These are phyloP conservation scores for Mystacornis crossleyi DNA, from an alignment of 2,113 vertebrate species.

Conservation along the genomic window DNA sequence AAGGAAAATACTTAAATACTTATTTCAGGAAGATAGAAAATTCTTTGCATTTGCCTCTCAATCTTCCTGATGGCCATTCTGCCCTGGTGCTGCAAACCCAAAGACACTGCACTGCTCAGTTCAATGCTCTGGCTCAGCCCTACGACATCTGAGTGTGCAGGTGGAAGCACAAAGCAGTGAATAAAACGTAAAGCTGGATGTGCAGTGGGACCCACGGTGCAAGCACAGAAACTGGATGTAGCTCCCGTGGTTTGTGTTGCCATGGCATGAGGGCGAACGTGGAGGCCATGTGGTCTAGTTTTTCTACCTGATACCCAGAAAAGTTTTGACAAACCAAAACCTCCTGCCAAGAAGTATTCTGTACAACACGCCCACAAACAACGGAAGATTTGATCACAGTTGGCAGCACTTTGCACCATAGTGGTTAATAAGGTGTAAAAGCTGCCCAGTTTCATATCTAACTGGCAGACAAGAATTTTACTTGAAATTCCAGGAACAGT, in stretches of 20 bases:
- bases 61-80: not conserved
- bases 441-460: not conserved
- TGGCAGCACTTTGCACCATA: not conserved
- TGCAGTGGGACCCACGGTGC: not conserved
- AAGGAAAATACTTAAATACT: not conserved
- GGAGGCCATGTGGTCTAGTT: not conserved
- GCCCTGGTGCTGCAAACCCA: not conserved
- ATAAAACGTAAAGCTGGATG: rapidly evolving
- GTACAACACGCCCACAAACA: not conserved
- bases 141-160: not conserved
- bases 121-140: not conserved
- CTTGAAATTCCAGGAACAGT: not conserved
- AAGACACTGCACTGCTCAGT: not conserved
- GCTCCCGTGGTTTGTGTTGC: not conserved
- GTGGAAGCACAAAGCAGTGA: not conserved
- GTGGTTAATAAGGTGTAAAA: not conserved
- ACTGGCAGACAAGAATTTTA: not conserved
- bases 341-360: not conserved
- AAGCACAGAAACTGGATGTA: not conserved
- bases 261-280: not conserved
- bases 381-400: not conserved
- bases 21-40: not conserved
- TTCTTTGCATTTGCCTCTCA: not conserved
- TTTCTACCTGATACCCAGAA: not conserved
- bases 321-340: not conserved